These are phyloP conservation scores for Sminthurides bifidus DNA, from an alignment of 1,140 invertebrate species.

Conservation along the genomic window DNA sequence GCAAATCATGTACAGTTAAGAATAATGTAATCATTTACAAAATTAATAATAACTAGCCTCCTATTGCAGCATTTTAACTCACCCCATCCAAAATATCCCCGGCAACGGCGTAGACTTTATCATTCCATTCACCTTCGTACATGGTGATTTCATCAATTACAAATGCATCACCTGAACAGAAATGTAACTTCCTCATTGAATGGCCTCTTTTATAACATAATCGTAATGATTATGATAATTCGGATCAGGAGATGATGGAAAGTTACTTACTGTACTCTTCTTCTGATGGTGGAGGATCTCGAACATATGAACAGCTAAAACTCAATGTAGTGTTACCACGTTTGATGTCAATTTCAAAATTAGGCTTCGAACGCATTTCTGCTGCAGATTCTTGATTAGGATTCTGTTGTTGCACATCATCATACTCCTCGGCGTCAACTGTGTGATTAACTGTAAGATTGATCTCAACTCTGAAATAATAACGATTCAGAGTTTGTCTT, in stretches of 20 bases:
- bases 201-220: neutral
- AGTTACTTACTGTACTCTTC: slow-evolving; percentile 58
- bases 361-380: slow-evolving; percentile 75
- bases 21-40: neutral
- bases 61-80: slow-evolving; percentile 36
- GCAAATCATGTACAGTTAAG: slow-evolving; percentile 32
- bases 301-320: slow-evolving; percentile 68
- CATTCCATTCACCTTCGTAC: slow-evolving; percentile 67
- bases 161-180: slow-evolving; percentile 43
- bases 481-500: slow-evolving; percentile 21
- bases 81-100: slow-evolving; percentile 82
- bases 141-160: slow-evolving; percentile 77
- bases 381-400: slow-evolving; percentile 46
- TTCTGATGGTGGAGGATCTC: slow-evolving; percentile 45
- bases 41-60: neutral
- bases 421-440: slow-evolving; percentile 62
- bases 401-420: slow-evolving; percentile 44
- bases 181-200: neutral
- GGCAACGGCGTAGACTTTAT: slow-evolving; percentile 70
- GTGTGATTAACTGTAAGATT: slow-evolving; percentile 82
- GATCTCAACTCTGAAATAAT: slow-evolving; percentile 51
- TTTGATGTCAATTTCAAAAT: slow-evolving; percentile 69
- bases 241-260: too few relatives aligned
- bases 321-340: slow-evolving; percentile 60
- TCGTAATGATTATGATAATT: neutral